A percentile compares a stretch with the other conserved stretches of the same genome.
Conservation (phyloP, 1,140 invertebrate genomes). For the Drosophila nebulosa region DNA sequence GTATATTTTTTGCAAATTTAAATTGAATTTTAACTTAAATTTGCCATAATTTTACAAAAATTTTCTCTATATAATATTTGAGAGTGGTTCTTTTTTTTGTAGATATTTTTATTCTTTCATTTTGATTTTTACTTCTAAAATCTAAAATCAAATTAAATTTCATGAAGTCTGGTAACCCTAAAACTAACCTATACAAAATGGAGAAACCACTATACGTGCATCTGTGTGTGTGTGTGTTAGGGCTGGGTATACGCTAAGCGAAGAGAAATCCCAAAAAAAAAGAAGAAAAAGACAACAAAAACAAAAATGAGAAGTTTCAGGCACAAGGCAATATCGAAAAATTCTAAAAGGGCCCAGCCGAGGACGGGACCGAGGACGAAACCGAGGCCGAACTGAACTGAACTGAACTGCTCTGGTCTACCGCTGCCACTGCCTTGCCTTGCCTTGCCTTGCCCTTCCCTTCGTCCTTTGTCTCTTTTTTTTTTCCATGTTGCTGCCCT, state of each 20-base stretch:
- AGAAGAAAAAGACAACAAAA: slow-evolving; percentile 11
- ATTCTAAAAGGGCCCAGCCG: slow-evolving; percentile 49
- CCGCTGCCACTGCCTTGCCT: background rate
- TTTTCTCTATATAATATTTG: too few species aligned
- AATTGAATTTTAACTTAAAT: too few species aligned
- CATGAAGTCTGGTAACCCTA: slow-evolving; percentile 62
- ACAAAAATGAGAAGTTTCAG: slow-evolving; percentile 15
- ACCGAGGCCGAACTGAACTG: background rate
- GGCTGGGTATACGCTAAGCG: slow-evolving; percentile 29
- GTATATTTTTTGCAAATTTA: too few species aligned
- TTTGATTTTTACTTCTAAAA: background rate
- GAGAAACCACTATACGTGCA: slow-evolving; percentile 43
- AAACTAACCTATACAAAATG: slow-evolving; percentile 61
- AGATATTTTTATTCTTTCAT: too few species aligned
- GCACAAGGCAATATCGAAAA: slow-evolving; percentile 62
- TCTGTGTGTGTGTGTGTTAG: slow-evolving; percentile 36
- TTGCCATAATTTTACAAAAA: too few species aligned
- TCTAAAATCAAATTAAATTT: background rate
- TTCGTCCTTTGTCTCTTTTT: background rate
- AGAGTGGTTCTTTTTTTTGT: too few species aligned
- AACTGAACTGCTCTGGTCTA: background rate
- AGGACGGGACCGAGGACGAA: slow-evolving; percentile 17
- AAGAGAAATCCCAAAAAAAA: slow-evolving; percentile 35
- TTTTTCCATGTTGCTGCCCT: background rate
- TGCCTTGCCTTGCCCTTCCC: background rate